These are phyloP conservation scores for Chromoteleia sp. DNA, from an alignment of 2,888 invertebrate species.

Conservation along the genomic window DNA sequence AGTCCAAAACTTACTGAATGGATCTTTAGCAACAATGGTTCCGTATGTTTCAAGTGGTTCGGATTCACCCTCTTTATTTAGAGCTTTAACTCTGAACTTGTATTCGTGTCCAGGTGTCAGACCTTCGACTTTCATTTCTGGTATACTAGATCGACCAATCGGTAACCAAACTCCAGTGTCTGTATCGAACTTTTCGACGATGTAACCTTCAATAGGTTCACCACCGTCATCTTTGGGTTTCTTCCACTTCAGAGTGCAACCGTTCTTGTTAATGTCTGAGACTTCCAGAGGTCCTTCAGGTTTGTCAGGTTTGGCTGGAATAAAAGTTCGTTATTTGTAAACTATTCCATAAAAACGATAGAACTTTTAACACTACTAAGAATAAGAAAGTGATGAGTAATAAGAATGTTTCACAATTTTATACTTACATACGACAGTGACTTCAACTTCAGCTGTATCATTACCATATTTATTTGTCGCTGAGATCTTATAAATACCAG, in stretches of 20 bases:
- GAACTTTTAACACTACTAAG: too few species aligned
- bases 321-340: too few species aligned
- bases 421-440: constrained; percentile 93
- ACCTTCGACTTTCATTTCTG: constrained; percentile 95
- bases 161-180: constrained; percentile 96
- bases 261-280: constrained; percentile 92
- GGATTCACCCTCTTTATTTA: constrained; percentile 97
- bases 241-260: constrained; percentile 95
- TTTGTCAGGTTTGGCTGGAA: constrained; percentile 88
- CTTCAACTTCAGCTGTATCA: constrained; percentile 95
- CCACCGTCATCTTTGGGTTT: constrained; percentile 98
- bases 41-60: constrained; percentile 93
- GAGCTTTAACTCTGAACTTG: constrained; percentile 96
- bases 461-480: constrained; percentile 95
- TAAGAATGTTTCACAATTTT: neutral
- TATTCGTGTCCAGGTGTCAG: constrained; percentile 96
- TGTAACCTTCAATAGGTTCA: constrained; percentile 94
- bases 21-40: constrained; percentile 95
- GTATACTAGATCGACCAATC: constrained; percentile 92
- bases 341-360: too few species aligned
- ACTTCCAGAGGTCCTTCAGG: constrained; percentile 97
- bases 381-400: neutral
- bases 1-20: constrained; percentile 88
- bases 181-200: constrained; percentile 91
- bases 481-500: constrained; percentile 94